These are phyloP conservation scores for Cryptus armator DNA, from an alignment of 2,888 invertebrate species.

Conservation along the genomic window DNA sequence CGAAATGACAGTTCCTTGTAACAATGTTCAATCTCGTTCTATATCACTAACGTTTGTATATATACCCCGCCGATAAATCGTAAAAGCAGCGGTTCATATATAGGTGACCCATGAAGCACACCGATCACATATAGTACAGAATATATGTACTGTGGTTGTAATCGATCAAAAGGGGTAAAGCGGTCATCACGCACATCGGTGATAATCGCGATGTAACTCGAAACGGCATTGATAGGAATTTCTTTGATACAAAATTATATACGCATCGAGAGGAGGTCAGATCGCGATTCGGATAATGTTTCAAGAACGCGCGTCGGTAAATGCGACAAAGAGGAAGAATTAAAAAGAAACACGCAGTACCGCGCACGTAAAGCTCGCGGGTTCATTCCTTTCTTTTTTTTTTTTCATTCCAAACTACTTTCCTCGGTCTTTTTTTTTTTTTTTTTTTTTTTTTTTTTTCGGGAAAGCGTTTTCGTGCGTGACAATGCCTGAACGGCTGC, in stretches of 20 bases:
- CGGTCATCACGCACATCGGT: slow-evolving; percentile 32
- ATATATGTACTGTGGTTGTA: background rate
- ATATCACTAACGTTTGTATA: background rate
- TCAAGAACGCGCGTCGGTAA: slow-evolving; percentile 1
- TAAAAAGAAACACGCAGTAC: slow-evolving; percentile 2
- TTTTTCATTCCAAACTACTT: slow-evolving; percentile 14
- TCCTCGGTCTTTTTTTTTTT: slow-evolving; percentile 3
- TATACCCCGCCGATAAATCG: background rate
- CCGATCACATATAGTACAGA: background rate
- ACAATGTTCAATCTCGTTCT: slow-evolving; percentile 27
- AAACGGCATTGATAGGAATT: slow-evolving; percentile 23
- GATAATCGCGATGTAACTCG: slow-evolving; percentile 14
- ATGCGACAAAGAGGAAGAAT: slow-evolving; percentile 15
- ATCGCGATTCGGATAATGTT: slow-evolving; percentile 20
- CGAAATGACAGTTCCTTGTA: slow-evolving; percentile 43
- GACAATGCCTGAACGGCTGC: slow-evolving; percentile 29
- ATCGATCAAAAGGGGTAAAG: slow-evolving; percentile 12
- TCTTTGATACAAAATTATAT: background rate
- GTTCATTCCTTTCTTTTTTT: background rate
- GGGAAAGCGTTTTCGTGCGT: slow-evolving; percentile 54
- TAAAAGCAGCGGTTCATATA: background rate
- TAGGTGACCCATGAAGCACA: background rate
- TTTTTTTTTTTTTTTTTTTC: slow-evolving; percentile 24
- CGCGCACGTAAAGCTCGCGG: slow-evolving; percentile 5
- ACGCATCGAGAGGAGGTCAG: slow-evolving; percentile 7